Evolutionary conservation across 2,113 vertebrate genomes (phyloP), one percentile per base, ranked within the genome.

Genomic region (Coturnix japonica): DNA sequence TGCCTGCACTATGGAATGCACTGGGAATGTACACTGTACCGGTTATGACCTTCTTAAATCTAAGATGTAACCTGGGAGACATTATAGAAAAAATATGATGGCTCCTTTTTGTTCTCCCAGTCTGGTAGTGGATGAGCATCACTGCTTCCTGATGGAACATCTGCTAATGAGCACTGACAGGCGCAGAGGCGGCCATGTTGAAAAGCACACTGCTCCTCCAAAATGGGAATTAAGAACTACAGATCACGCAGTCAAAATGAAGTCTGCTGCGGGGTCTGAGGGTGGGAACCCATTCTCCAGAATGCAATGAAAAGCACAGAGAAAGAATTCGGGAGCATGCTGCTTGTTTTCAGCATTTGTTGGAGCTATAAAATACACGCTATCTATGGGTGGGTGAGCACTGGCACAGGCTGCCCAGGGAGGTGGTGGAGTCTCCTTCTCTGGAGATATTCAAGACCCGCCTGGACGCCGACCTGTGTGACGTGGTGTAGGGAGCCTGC

Each of bases 211-310:
- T 6, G 15, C 17, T 89, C 23, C 78, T 87, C 33, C 71, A 59
- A 78, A 87, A 51, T 2, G 1, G 83, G 72, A 59, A 70, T 64
- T 10, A 72, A 74, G 83, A 37, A 25, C 31, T 31, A 57, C 15
- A 18, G 31, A 8, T 44, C 0, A 0, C 18, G n/a, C 61, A 75
- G 22, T 11, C 43, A 63, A 60, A 54, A 59, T 1, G 1, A 57
- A 28, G 23, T 63, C 57, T 64, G 57, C 47, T 75, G 73, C 57
- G 1, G 4, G 41, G 31, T 75, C 74, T 46, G 11, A 30, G 20
- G n/a, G 8, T 77, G 92, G 4, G 7, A 56, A 67, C 33, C 28
- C 12, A 0, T 56, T 81, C 81, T 75, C 57, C 47, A n/a, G 53
- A 69, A 47, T 9, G 28, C 35, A 56, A 18, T 1, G 1, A 91